Evolutionary conservation across 2,888 invertebrate species (phyloP).

Genomic region (Pheosia gnoma): DNA sequence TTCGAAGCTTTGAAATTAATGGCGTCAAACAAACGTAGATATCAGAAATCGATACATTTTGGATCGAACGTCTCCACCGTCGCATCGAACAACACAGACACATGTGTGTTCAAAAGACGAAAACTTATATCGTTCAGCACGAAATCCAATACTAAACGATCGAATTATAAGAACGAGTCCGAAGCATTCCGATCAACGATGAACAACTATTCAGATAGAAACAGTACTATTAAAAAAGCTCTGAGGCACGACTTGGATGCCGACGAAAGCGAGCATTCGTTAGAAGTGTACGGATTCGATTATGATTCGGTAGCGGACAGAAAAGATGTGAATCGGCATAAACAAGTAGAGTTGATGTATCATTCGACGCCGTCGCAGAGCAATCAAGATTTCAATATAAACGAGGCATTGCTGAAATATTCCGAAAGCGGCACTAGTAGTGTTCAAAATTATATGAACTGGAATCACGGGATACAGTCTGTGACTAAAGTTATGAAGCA

Average conservation of each 20-base stretch:
- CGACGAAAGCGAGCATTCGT: conserved; percentile 44
- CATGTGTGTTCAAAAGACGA: conserved; percentile 46
- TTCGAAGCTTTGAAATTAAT: conserved; percentile 61
- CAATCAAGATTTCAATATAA: conserved; percentile 8
- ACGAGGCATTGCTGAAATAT: conserved; percentile 6
- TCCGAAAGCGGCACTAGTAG: conserved; percentile 1
- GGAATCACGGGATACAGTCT: neutral
- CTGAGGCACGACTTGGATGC: conserved; percentile 1
- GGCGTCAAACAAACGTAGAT: conserved; percentile 52
- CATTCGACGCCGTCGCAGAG: conserved; percentile 24
- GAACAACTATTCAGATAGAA: conserved; percentile 9
- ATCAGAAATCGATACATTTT: conserved; percentile 29
- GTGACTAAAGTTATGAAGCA: conserved; percentile 3
- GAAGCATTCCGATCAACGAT: conserved; percentile 5
- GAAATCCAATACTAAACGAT: conserved; percentile 22
- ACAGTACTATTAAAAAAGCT: neutral
- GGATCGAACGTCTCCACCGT: conserved; percentile 3
- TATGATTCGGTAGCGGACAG: conserved; percentile 29
- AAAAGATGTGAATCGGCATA: conserved; percentile 7
- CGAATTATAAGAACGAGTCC: conserved; percentile 9
- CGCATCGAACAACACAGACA: conserved; percentile 19
- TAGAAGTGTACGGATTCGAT: conserved; percentile 52
- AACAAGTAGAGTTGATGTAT: conserved; percentile 24
- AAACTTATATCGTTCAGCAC: conserved; percentile 41
- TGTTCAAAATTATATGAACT: conserved; percentile 1